Conservation (phyloP, 2,113 vertebrate genomes). For the Apteryx owenii region DNA sequence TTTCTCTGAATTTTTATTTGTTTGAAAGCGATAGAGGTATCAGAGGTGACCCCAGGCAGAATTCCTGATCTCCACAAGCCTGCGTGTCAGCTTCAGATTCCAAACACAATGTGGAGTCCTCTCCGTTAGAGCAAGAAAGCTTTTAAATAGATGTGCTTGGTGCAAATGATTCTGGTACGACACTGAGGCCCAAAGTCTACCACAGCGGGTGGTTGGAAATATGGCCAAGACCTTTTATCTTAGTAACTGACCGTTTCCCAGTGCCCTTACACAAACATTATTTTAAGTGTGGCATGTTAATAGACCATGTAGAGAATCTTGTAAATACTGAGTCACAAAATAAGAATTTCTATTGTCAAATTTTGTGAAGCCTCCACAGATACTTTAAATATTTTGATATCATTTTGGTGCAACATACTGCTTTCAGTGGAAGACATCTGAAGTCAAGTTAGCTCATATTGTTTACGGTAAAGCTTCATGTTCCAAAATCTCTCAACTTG, state of each 20-base stretch:
- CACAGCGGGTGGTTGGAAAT: too few relatives aligned
- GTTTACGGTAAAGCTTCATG: background rate
- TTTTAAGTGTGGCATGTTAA: background rate
- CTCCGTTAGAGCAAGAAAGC: rapidly evolving
- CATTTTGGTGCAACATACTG: background rate
- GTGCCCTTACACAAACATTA: background rate
- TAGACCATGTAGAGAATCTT: background rate
- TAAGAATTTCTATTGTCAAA: background rate
- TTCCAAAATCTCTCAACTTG: background rate
- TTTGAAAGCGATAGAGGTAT: background rate
- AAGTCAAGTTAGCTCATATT: background rate
- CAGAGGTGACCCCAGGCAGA: background rate
- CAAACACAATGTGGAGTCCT: background rate
- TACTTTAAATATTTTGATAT: background rate
- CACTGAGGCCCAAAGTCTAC: background rate
- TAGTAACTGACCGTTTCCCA: background rate
- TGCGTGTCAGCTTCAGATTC: background rate
- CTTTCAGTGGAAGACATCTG: background rate
- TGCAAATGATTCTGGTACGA: background rate
- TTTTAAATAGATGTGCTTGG: background rate
- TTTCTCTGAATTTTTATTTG: background rate
- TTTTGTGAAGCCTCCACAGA: background rate
- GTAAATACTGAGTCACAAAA: background rate
- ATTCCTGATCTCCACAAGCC: background rate
- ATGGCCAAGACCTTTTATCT: background rate